Percentiles rank a stretch among this genome's conserved stretches.
Conservation (phyloP, 2,113 vertebrate species). For the Gasterosteus nipponicus region DNA sequence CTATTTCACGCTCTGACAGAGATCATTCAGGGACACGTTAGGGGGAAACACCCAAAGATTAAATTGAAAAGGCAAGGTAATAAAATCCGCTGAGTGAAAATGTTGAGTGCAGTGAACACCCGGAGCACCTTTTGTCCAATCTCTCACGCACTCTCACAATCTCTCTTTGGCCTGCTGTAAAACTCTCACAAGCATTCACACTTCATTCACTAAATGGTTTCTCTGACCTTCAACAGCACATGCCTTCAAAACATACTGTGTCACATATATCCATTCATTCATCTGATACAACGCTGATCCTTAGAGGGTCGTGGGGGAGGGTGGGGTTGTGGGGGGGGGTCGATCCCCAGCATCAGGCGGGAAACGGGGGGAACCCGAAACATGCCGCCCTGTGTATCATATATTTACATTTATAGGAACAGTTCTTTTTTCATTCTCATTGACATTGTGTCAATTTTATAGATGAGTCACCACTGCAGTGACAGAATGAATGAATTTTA, state of each 20-base stretch:
- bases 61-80: constrained; percentile 26
- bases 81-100: constrained; percentile 39
- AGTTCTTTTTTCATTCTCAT: neutral
- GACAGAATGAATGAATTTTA: neutral
- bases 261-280: too few species aligned
- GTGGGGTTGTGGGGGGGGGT: too few species aligned
- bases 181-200: neutral
- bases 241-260: neutral
- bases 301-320: too few species aligned
- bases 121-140: neutral
- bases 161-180: constrained; percentile 3
- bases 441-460: neutral
- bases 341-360: too few species aligned
- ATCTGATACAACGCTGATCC: too few species aligned
- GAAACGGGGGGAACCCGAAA: too few species aligned
- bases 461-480: constrained; percentile 1
- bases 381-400: neutral
- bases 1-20: constrained; percentile 14
- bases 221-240: constrained; percentile 24
- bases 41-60: neutral
- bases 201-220: neutral
- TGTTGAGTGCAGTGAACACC: constrained; percentile 27
- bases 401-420: neutral
- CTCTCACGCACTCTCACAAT: neutral
- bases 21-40: constrained; percentile 6